phyloP scores from a whole-genome alignment of 2,797 vertebrate species.

The Melanotaenia trifasciata region DNA sequence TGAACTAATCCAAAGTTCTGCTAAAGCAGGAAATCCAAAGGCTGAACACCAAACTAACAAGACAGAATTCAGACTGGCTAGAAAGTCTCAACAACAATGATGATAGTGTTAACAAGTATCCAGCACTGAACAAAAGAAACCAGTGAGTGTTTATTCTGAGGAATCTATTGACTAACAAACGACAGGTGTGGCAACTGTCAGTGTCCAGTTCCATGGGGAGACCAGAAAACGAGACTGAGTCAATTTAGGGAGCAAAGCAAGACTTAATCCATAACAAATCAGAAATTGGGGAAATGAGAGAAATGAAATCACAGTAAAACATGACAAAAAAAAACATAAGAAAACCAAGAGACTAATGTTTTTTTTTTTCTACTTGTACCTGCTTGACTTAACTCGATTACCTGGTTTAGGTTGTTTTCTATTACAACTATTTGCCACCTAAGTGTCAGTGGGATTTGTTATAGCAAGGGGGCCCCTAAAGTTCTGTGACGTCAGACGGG shows the following conservation, averaged over 20 bases:
- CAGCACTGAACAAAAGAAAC: background rate
- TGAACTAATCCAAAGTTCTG: background rate
- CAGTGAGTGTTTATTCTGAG: background rate
- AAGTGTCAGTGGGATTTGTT: background rate
- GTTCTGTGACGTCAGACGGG: background rate
- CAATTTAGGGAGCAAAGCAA: background rate
- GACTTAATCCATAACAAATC: background rate
- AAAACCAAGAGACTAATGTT: background rate
- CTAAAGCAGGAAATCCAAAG: background rate
- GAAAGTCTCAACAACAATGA: background rate
- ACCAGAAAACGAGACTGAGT: background rate
- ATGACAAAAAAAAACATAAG: background rate
- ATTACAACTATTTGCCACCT: background rate
- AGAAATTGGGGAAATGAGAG: background rate
- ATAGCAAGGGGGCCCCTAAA: background rate
- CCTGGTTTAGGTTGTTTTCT: background rate
- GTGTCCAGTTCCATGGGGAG: background rate
- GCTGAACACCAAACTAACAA: background rate
- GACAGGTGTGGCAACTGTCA: background rate
- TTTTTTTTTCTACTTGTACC: background rate
- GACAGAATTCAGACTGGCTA: background rate
- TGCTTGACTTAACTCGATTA: background rate
- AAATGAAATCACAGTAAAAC: background rate
- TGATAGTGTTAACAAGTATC: background rate
- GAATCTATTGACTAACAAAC: background rate